Percentiles rank a stretch among this genome's conserved stretches.
Evolutionary conservation across 2,797 vertebrate genomes (phyloP).

Genomic region (Steatocranus sp.): DNA sequence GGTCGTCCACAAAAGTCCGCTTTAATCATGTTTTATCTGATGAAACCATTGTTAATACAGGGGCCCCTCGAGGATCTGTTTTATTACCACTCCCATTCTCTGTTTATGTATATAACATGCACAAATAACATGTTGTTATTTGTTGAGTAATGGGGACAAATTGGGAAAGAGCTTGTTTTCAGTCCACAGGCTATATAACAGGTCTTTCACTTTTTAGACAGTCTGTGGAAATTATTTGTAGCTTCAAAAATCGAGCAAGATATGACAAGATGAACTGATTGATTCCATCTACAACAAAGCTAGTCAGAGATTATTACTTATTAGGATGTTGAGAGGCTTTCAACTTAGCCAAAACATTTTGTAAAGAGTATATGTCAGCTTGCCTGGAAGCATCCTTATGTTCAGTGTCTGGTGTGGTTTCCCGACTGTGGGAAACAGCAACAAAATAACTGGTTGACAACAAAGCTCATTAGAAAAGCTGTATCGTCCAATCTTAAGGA

Average conservation of each 20-base stretch:
- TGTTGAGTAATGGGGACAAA: not conserved
- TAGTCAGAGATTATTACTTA: not conserved
- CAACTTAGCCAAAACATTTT: rapidly evolving
- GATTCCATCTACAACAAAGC: rapidly evolving
- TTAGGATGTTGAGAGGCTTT: not conserved
- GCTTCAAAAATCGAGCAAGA: not conserved
- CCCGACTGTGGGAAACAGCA: not conserved
- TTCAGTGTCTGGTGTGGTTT: not conserved
- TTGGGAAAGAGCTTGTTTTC: rapidly evolving
- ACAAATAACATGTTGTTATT: not conserved
- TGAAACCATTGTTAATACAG: not conserved
- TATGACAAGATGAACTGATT: not conserved
- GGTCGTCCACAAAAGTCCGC: not conserved
- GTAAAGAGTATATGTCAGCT: not conserved
- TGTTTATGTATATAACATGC: not conserved
- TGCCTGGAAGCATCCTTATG: not conserved
- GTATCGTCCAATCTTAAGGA: not conserved
- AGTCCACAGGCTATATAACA: not conserved
- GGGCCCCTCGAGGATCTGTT: not conserved
- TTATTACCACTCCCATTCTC: not conserved
- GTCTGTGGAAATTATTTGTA: not conserved
- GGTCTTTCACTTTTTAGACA: not conserved
- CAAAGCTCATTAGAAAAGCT: rapidly evolving
- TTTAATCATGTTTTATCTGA: not conserved
- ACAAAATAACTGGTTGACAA: not conserved